Conservation (phyloP, 2,888 invertebrate species). For the Drosophila fungiperda region DNA sequence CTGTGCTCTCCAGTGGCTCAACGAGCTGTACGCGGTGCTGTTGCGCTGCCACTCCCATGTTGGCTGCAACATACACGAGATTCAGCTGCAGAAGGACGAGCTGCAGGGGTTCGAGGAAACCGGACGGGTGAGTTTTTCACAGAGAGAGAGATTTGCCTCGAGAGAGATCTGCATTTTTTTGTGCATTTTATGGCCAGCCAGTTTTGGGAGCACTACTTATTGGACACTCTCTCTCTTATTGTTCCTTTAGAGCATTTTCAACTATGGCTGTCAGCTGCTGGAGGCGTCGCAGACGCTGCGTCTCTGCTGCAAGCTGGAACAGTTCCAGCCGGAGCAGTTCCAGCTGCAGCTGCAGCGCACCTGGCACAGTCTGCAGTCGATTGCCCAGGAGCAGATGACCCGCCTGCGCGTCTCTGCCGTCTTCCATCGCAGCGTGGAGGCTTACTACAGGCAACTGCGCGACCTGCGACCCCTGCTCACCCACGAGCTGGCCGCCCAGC, state of each 20-base stretch:
- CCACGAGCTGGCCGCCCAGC: constrained; percentile 73
- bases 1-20: constrained; percentile 91
- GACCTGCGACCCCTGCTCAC: constrained; percentile 88
- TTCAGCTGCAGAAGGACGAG: constrained; percentile 90
- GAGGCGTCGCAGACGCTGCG: constrained; percentile 90
- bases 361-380: constrained; percentile 89
- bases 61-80: constrained; percentile 90
- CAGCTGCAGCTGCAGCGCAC: constrained; percentile 87
- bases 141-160: constrained; percentile 1
- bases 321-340: constrained; percentile 87
- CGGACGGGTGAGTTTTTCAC: constrained; percentile 88
- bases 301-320: constrained; percentile 89
- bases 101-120: constrained; percentile 92
- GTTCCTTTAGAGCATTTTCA: constrained; percentile 89
- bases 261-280: constrained; percentile 92
- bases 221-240: not conserved
- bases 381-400: constrained; percentile 91
- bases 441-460: constrained; percentile 88
- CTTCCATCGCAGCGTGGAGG: constrained; percentile 89
- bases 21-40: constrained; percentile 90
- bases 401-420: constrained; percentile 91
- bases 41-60: constrained; percentile 89
- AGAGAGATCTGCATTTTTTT: constrained; percentile 18
- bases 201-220: constrained; percentile 24
- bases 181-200: constrained; percentile 38